Conservation (phyloP, 1,140 invertebrate genomes). For the Prorops nasuta region DNA sequence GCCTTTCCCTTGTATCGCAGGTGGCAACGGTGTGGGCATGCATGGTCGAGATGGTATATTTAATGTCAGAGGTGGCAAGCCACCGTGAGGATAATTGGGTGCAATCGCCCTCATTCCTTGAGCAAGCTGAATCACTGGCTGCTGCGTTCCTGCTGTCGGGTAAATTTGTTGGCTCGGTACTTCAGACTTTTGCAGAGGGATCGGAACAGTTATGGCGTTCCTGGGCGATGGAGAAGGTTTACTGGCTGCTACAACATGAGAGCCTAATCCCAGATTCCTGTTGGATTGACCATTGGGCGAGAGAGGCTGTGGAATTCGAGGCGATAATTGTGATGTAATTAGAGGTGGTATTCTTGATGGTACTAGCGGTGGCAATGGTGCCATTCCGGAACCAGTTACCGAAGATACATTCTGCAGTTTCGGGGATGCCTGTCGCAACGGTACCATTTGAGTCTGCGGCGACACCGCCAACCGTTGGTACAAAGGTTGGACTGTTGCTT, state of each 20-base stretch:
- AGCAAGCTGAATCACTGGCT: slow-evolving; percentile 53
- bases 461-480: slow-evolving; percentile 47
- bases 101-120: slow-evolving; percentile 47
- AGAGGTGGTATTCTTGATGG: slow-evolving; percentile 38
- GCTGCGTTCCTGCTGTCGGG: slow-evolving; percentile 47
- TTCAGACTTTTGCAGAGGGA: slow-evolving; percentile 41
- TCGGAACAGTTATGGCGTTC: slow-evolving; percentile 44
- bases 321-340: slow-evolving; percentile 35
- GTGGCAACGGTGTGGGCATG: slow-evolving; percentile 43
- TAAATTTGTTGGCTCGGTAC: slow-evolving; percentile 43
- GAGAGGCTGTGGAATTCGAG: slow-evolving; percentile 36
- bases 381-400: slow-evolving; percentile 18
- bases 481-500: slow-evolving; percentile 34
- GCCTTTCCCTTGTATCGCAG: slow-evolving; percentile 36
- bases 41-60: slow-evolving; percentile 51
- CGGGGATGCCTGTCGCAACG: slow-evolving; percentile 42
- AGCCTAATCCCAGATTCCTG: slow-evolving; percentile 25
- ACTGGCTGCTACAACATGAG: slow-evolving; percentile 22
- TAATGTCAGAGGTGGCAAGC: slow-evolving; percentile 46
- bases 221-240: slow-evolving; percentile 33
- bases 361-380: slow-evolving; percentile 32
- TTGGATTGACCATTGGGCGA: slow-evolving; percentile 52
- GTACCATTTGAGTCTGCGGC: slow-evolving; percentile 42
- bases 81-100: slow-evolving; percentile 46
- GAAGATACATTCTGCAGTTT: slow-evolving; percentile 37